Evolutionary conservation across 2,888 invertebrate genomes (phyloP), one percentile per base, ranked within the genome.

Genomic region (Drosophila parthenogenetica): DNA sequence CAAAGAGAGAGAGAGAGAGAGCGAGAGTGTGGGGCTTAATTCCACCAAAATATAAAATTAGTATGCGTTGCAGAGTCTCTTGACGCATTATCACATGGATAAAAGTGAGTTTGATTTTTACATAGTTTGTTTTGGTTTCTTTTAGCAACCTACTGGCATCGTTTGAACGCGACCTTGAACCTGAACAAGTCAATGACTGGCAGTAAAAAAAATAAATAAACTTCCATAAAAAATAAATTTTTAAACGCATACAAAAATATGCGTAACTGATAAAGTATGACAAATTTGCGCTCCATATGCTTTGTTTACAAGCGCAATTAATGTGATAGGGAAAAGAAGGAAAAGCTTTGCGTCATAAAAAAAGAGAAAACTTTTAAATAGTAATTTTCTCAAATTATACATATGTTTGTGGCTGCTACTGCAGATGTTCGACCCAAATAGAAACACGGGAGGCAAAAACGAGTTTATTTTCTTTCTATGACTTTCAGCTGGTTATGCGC

Each of bases 181-280:
- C 81, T 86, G 85, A 86, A 67, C 35, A 69, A 87, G 85, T 89
- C 87, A 84, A 87, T 81, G 79, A 84, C 81, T 80, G 65, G 32
- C 57, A 54, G 53, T 70, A 61, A 60, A 68, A 69, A 45, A 8
- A 58, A 29, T 5, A 29, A 57, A 66, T 40, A 48, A 35, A 37
- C n/a, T 58, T 32, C 48, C 57, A 65, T 63, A 65, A 49, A 58
- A 61, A 19, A n/a, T 37, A 22, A 50, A 8, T 22, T 50, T 4
- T 35, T 35, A 13, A 35, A 35, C 11, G 13, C 3, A 13, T 1
- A 35, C 35, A 45, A 49, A 43, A 50, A 43, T 14, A 35, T 49
- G 46, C 49, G 55, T 55, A 57, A 63, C 62, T 74, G 69, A 59
- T 73, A 45, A 35, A n/a, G 29, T n/a, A 55, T 77, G 73, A 62